Percentiles rank a stretch among this genome's conserved stretches.
Conservation (phyloP, 2,888 invertebrate genomes). For the Lycocerus yunnanus region DNA sequence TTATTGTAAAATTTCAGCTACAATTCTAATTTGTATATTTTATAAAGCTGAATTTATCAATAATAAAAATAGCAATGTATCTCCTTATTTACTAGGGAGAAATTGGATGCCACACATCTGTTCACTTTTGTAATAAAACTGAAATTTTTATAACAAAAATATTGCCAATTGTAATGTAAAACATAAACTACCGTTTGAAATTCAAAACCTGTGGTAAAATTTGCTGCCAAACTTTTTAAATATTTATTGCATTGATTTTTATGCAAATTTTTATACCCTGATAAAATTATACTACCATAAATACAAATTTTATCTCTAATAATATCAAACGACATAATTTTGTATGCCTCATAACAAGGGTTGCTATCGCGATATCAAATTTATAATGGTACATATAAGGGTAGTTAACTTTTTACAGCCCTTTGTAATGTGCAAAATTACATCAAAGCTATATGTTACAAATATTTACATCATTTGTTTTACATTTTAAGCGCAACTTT, state of each 20-base stretch:
- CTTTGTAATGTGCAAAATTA: no score
- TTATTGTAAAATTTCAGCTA: background rate
- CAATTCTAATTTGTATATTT: conserved; percentile 19
- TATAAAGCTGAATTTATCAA: background rate
- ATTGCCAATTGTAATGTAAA: background rate
- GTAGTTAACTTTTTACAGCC: background rate
- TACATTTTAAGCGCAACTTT: no score
- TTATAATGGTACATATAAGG: no score
- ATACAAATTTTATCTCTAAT: background rate
- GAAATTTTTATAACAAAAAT: background rate
- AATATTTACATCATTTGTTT: no score
- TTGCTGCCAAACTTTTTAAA: background rate
- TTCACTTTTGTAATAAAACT: background rate
- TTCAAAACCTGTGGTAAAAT: background rate
- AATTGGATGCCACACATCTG: conserved; percentile 16
- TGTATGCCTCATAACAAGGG: background rate
- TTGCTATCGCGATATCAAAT: background rate
- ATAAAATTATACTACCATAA: background rate
- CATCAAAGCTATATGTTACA: no score
- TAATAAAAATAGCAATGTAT: background rate
- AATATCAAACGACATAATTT: background rate
- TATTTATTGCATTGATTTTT: background rate
- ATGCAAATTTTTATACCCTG: background rate
- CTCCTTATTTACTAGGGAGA: background rate
- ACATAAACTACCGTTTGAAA: background rate